These are phyloP conservation scores for Aramus guarauna DNA, from an alignment of 2,113 vertebrate genomes.

Conservation along the genomic window DNA sequence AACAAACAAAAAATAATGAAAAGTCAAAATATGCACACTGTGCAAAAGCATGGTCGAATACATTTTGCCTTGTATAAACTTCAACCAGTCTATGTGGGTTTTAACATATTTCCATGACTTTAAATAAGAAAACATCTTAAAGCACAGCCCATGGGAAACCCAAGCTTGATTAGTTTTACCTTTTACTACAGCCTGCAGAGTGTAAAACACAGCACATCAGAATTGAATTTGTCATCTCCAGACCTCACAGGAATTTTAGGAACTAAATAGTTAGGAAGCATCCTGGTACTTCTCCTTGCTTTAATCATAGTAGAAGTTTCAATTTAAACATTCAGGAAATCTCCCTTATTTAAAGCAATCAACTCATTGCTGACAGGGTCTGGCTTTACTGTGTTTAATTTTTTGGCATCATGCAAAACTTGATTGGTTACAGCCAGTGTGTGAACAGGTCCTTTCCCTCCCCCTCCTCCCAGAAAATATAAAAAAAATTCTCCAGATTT, in stretches of 20 bases:
- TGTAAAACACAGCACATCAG: conserved; percentile 84
- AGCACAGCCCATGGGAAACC: conserved; percentile 76
- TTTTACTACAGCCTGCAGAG: conserved; percentile 81
- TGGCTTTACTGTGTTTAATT: conserved; percentile 80
- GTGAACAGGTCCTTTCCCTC: conserved; percentile 42
- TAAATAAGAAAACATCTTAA: conserved; percentile 80
- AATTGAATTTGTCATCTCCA: conserved; percentile 88
- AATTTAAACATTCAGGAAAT: conserved; percentile 87
- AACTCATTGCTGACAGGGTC: conserved; percentile 76
- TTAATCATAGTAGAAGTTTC: conserved; percentile 86
- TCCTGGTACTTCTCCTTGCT: conserved; percentile 80
- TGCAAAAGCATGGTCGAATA: conserved; percentile 64
- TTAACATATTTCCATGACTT: conserved; percentile 79
- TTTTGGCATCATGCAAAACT: conserved; percentile 79
- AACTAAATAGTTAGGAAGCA: conserved; percentile 83
- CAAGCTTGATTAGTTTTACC: conserved; percentile 83
- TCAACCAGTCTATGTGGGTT: conserved; percentile 67
- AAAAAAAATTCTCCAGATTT: conserved; percentile 46
- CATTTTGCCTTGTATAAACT: conserved; percentile 75
- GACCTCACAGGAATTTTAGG: conserved; percentile 86
- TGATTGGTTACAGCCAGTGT: conserved; percentile 77
- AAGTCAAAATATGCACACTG: conserved; percentile 72
- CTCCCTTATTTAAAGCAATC: conserved; percentile 87
- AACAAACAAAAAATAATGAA: conserved; percentile 73
- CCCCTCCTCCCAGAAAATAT: background rate